A percentile compares a stretch with the other conserved stretches of the same genome.
These are phyloP conservation scores for Taenaris catops DNA, from an alignment of 2,888 invertebrate genomes.

Conservation along the genomic window DNA sequence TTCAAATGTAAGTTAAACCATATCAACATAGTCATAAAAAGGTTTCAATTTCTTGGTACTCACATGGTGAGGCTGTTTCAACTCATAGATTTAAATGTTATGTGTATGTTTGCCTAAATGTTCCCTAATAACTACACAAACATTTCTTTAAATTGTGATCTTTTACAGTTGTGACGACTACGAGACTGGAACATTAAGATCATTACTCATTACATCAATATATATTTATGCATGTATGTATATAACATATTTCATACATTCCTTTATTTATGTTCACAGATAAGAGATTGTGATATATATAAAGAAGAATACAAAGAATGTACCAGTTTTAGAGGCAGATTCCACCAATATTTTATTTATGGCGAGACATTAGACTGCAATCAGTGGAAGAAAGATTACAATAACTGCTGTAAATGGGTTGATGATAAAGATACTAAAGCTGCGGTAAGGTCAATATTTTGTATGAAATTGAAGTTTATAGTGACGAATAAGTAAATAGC, in stretches of 20 bases:
- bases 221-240: neutral
- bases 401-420: conserved; percentile 86
- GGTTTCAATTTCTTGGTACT: no score
- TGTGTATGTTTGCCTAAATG: no score
- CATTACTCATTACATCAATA: no score
- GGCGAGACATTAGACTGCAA: conserved; percentile 87
- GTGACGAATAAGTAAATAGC: no score
- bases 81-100: no score
- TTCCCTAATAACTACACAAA: no score
- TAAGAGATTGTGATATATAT: conserved; percentile 89
- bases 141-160: no score
- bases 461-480: neutral
- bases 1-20: no score
- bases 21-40: no score
- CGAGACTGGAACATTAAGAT: no score
- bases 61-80: no score
- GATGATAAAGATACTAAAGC: conserved; percentile 81
- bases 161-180: no score
- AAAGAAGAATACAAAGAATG: conserved; percentile 91
- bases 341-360: conserved; percentile 92
- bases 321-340: conserved; percentile 84
- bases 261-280: conserved; percentile 69
- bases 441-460: conserved; percentile 74
- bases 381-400: conserved; percentile 88
- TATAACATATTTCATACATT: neutral